Evolutionary conservation across 1,140 invertebrate genomes (phyloP).

Genomic region (Campoletis sonorensis): DNA sequence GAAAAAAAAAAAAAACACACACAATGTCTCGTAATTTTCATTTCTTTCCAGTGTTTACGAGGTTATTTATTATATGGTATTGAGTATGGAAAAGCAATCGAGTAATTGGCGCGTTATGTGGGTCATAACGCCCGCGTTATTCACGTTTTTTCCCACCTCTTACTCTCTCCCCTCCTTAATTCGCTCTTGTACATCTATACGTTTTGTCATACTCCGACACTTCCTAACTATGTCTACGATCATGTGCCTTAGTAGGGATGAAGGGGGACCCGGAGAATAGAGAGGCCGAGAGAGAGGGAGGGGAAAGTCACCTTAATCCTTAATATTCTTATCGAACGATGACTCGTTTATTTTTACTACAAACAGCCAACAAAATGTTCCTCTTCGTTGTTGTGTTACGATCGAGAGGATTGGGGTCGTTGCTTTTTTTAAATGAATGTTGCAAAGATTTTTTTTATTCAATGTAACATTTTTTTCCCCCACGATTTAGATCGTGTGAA

Average conservation of each 20-base stretch:
- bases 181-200: not conserved
- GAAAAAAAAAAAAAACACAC: too few relatives aligned
- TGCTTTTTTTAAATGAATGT: not conserved
- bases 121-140: constrained; percentile 13
- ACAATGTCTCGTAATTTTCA: too few relatives aligned
- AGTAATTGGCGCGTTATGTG: constrained; percentile 18
- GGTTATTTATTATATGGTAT: not conserved
- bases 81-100: constrained; percentile 3
- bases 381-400: not conserved
- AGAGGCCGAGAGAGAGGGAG: not conserved
- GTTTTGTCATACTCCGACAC: constrained; percentile 25
- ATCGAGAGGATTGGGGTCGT: not conserved
- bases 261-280: not conserved
- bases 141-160: not conserved
- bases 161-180: not conserved
- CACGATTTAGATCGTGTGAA: too few relatives aligned
- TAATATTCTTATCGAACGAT: constrained; percentile 58
- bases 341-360: constrained; percentile 13
- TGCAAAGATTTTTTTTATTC: too few relatives aligned
- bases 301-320: constrained; percentile 56
- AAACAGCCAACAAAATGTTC: not conserved
- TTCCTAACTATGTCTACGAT: constrained; percentile 19
- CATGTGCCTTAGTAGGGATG: not conserved
- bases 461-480: too few relatives aligned
- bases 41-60: too few relatives aligned